These are phyloP conservation scores for Bufotes viridis DNA, from an alignment of 2,797 vertebrate genomes.

Conservation along the genomic window DNA sequence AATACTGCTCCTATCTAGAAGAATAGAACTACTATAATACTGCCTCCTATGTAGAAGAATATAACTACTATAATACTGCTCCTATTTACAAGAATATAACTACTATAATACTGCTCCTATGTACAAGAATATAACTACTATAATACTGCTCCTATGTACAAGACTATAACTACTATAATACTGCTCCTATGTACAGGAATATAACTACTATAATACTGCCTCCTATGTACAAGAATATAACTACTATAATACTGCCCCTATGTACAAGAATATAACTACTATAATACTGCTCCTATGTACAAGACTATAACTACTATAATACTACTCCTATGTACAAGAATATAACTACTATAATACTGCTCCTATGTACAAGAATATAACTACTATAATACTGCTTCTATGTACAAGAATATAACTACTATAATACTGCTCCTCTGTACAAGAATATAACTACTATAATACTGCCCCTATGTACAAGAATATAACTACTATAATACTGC, in stretches of 20 bases:
- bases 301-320: conserved; percentile 8
- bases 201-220: conserved; percentile 21
- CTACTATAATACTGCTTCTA: conserved; percentile 16
- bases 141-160: neutral
- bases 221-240: conserved; percentile 15
- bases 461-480: neutral
- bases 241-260: neutral
- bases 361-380: neutral
- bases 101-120: conserved; percentile 5
- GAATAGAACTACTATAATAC: conserved; percentile 8
- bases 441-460: conserved; percentile 19
- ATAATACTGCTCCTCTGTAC: neutral
- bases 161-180: conserved; percentile 16
- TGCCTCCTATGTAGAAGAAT: neutral
- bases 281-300: neutral
- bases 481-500: conserved; percentile 19
- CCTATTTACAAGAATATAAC: conserved; percentile 8
- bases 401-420: conserved; percentile 10
- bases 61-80: conserved; percentile 5
- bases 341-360: conserved; percentile 16
- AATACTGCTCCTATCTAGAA: neutral
- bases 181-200: neutral
- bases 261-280: neutral
- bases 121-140: conserved; percentile 6
- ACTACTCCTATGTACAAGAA: neutral